Conservation (phyloP, 2,797 vertebrate species). For the Microcaecilia unicolor region DNA sequence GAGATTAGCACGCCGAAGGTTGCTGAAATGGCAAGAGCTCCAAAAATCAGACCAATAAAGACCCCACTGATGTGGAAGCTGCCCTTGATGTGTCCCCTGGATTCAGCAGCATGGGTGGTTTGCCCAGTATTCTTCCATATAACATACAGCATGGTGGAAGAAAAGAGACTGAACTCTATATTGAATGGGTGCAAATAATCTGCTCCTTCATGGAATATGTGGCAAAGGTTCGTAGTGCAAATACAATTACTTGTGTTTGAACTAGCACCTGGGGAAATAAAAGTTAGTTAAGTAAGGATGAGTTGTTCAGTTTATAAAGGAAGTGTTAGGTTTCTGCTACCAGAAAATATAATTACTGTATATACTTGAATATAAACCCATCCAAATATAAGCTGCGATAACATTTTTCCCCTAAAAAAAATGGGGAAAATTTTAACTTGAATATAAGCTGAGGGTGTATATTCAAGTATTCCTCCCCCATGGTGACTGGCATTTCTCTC, state of each 20-base stretch:
- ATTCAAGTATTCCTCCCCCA: too few relatives aligned
- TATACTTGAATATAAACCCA: too few relatives aligned
- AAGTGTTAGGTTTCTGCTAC: neutral
- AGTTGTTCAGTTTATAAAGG: neutral
- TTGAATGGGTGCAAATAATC: slow-evolving; percentile 76
- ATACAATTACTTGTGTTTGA: slow-evolving; percentile 26
- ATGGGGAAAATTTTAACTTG: too few relatives aligned
- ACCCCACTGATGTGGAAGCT: slow-evolving; percentile 22
- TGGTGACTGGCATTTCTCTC: too few relatives aligned
- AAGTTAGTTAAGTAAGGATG: too few relatives aligned
- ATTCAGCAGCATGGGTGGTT: neutral
- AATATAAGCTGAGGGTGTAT: too few relatives aligned
- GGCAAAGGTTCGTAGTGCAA: slow-evolving; percentile 49
- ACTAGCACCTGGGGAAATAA: neutral
- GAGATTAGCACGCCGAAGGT: slow-evolving; percentile 64
- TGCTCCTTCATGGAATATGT: slow-evolving; percentile 55
- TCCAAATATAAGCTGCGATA: too few relatives aligned
- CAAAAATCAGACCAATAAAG: slow-evolving; percentile 40
- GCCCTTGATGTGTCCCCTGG: neutral
- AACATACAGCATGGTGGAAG: slow-evolving; percentile 68
- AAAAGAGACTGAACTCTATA: slow-evolving; percentile 75
- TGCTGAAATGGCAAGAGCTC: slow-evolving; percentile 43
- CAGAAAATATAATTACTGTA: too few relatives aligned
- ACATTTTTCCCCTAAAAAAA: too few relatives aligned
- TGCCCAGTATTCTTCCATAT: slow-evolving; percentile 74